Percentiles rank a stretch among this genome's conserved stretches.
phyloP scores from a whole-genome alignment of 1,140 invertebrate species.

The Dendroctonus valens region DNA sequence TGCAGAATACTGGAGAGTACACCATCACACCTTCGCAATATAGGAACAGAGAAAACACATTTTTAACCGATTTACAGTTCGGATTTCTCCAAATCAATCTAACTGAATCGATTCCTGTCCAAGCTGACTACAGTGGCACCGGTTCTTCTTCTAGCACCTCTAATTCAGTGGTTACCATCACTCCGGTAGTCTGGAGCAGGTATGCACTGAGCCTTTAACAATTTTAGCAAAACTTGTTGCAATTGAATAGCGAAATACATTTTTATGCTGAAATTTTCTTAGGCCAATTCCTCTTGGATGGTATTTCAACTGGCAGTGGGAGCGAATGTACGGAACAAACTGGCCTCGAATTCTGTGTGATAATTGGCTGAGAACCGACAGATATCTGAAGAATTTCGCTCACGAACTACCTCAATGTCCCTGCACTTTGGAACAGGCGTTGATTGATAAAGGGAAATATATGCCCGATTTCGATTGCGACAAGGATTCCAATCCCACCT shows the following conservation, averaged over 20 bases:
- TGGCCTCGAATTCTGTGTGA: slow-evolving; percentile 83
- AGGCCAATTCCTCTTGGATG: slow-evolving; percentile 85
- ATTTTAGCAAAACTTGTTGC: no score
- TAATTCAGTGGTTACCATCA: slow-evolving; percentile 61
- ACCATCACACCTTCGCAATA: slow-evolving; percentile 51
- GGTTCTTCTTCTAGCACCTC: slow-evolving; percentile 44
- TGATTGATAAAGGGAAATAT: slow-evolving; percentile 88
- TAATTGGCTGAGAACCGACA: slow-evolving; percentile 83
- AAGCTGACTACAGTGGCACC: slow-evolving; percentile 76
- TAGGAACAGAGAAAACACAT: slow-evolving; percentile 65
- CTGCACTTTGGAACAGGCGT: slow-evolving; percentile 86
- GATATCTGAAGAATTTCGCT: slow-evolving; percentile 84
- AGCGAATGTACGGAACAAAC: slow-evolving; percentile 67
- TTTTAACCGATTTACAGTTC: slow-evolving; percentile 73
- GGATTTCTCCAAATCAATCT: slow-evolving; percentile 90
- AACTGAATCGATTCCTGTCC: slow-evolving; percentile 79
- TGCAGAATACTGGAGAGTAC: slow-evolving; percentile 45
- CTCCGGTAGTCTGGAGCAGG: slow-evolving; percentile 82
- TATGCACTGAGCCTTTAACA: slow-evolving; percentile 9
- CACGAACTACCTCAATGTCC: slow-evolving; percentile 85
- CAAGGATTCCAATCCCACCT: slow-evolving; percentile 85
- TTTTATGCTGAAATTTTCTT: neutral
- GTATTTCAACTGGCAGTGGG: slow-evolving; percentile 91
- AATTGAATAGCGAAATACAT: no score
- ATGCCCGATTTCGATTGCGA: slow-evolving; percentile 90